phyloP scores from a whole-genome alignment of 2,888 invertebrate species.

The Agrochola lychnidis region DNA sequence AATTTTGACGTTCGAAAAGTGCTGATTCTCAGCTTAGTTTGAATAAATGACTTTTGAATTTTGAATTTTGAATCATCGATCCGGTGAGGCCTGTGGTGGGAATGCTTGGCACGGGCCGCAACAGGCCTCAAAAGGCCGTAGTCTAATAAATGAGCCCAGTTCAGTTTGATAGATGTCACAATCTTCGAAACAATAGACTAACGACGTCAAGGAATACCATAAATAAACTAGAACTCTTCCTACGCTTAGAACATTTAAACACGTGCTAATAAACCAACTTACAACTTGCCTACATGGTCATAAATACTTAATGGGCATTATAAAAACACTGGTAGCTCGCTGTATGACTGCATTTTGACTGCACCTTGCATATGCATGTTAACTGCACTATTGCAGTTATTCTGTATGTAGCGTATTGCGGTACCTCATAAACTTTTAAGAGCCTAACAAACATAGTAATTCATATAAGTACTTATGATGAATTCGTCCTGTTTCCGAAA shows the following conservation, averaged over 20 bases:
- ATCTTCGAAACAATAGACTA: background rate
- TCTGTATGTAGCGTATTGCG: background rate
- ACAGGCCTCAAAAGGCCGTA: background rate
- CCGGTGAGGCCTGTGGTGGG: too few species aligned
- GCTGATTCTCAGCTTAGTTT: too few species aligned
- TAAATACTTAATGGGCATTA: slow-evolving; percentile 9
- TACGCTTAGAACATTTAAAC: too few species aligned
- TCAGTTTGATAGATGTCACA: too few species aligned
- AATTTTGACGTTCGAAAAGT: too few species aligned
- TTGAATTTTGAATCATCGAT: too few species aligned
- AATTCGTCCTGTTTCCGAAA: background rate
- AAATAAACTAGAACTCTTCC: background rate
- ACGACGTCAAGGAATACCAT: background rate
- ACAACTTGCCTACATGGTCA: background rate
- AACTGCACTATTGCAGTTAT: slow-evolving; percentile 33
- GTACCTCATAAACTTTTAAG: slow-evolving; percentile 26
- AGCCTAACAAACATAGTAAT: background rate
- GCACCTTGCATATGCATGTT: slow-evolving; percentile 13
- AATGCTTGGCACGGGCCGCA: too few species aligned
- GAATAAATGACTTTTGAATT: too few species aligned
- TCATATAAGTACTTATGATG: too few species aligned
- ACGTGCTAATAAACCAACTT: background rate
- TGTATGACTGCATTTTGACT: slow-evolving; percentile 33
- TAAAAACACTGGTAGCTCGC: slow-evolving; percentile 1
- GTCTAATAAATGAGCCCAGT: background rate